Percentiles rank a stretch among this genome's conserved stretches.
phyloP scores from a whole-genome alignment of 1,140 invertebrate species.

The Argopecten irradians region DNA sequence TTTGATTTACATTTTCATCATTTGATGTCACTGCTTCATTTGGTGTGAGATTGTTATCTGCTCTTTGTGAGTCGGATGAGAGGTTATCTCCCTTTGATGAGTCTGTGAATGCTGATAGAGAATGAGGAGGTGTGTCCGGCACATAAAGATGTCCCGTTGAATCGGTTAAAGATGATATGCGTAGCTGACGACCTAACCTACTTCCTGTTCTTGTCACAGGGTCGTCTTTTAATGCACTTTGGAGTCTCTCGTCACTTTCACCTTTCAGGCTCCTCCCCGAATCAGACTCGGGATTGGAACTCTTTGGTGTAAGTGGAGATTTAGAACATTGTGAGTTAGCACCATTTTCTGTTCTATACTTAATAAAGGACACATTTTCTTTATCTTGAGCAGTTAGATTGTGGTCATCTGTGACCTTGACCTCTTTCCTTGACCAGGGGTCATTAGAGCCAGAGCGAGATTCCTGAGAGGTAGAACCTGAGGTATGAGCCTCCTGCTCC shows the following conservation, averaged over 20 bases:
- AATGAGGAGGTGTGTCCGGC: constrained; percentile 47
- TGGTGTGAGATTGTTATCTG: neutral
- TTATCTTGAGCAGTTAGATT: neutral
- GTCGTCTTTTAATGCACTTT: constrained; percentile 35
- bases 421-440: constrained; percentile 1
- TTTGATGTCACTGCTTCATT: neutral
- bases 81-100: constrained; percentile 27
- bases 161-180: constrained; percentile 65
- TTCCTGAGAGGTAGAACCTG: constrained; percentile 1
- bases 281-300: constrained; percentile 70
- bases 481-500: constrained; percentile 37
- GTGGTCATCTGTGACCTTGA: constrained; percentile 36
- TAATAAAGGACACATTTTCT: neutral
- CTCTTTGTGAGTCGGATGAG: neutral
- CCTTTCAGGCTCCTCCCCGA: constrained; percentile 68
- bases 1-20: neutral
- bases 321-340: constrained; percentile 44
- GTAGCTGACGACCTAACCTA: constrained; percentile 45
- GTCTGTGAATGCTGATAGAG: neutral
- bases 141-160: constrained; percentile 68
- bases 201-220: neutral
- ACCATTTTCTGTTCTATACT: constrained; percentile 10
- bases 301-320: constrained; percentile 63
- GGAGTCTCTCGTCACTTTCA: constrained; percentile 54
- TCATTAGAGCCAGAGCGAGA: neutral